A percentile compares a stretch with the other conserved stretches of the same genome.
These are phyloP conservation scores for Holothuria scabra DNA, from an alignment of 53 echinoderm and acorn worm species.

Conservation along the genomic window DNA sequence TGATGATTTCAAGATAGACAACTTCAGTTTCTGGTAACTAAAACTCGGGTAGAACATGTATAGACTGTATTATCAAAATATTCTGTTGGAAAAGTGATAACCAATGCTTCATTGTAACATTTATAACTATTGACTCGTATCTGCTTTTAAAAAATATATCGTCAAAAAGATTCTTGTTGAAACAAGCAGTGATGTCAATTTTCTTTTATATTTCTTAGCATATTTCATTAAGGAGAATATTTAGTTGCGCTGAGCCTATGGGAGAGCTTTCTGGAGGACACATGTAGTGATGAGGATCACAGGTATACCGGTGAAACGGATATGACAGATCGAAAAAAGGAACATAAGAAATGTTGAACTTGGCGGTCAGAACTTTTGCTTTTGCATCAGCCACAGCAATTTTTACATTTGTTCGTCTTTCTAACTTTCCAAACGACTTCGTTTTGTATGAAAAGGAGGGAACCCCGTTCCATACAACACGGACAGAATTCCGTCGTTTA, in stretches of 20 bases:
- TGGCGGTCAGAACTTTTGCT: neutral
- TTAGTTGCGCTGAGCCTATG: slow-evolving; percentile 5
- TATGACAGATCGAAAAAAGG: slow-evolving; percentile 30
- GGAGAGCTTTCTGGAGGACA: neutral
- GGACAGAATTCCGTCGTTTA: neutral
- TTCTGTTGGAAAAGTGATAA: too few species aligned
- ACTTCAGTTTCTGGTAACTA: too few species aligned
- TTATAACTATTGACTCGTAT: too few species aligned
- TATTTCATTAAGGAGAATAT: neutral
- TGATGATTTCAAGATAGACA: too few species aligned
- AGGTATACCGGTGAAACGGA: slow-evolving; percentile 8
- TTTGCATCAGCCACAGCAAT: slow-evolving; percentile 9
- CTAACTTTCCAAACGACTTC: neutral
- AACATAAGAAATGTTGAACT: slow-evolving; percentile 10
- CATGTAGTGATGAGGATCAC: slow-evolving; percentile 32
- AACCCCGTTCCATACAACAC: slow-evolving; percentile 16
- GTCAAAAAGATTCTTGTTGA: too few species aligned
- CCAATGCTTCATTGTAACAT: too few species aligned
- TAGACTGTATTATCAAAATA: too few species aligned
- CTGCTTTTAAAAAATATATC: too few species aligned
- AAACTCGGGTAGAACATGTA: too few species aligned
- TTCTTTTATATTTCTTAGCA: neutral
- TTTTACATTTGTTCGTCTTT: slow-evolving; percentile 26
- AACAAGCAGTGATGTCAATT: too few species aligned
- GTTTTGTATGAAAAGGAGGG: slow-evolving; percentile 24